Evolutionary conservation across 2,797 vertebrate genomes (phyloP), one percentile per base, ranked within the genome.

Genomic region (Etheostoma nigrum): DNA sequence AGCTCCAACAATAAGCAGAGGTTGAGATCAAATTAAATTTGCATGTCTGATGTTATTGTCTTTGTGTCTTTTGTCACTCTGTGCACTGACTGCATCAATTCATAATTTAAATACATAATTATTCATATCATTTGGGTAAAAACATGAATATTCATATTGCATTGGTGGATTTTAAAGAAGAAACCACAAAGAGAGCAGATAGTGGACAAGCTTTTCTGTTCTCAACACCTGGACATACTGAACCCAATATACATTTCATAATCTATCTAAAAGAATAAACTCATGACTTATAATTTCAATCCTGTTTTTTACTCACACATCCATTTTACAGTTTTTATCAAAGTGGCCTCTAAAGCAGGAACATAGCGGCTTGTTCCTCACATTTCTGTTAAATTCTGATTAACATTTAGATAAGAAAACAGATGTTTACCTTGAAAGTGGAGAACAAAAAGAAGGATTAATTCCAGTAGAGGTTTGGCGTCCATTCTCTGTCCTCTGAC

Each of bases 401-500:
- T 7, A 47, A 45, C 15, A 6, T 18, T 19, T 27, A 4, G 16
- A 52, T 30, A 49, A 48, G 15, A 51, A 19, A 53, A 13, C 13
- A 1, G 23, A 23, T 18, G 5, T 18, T 73, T 63, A 79, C 70
- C 70, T 62, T 47, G 4, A 42, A 57, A 63, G 5, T 68, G 45
- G 57, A 62, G 58, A 25, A 73, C 9, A 21, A 15, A 42, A 12
- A 58, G 21, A 0, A 73, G 16, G n/a, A 49, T 55, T 44, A 55
- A 52, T 9, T 23, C 18, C 33, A 25, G n/a, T 0, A 3, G 3
- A n/a, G 2, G 16, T 40, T 40, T 40, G 36, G 36, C 36, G 36
- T 8, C 10, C 62, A 53, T 75, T 9, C 4, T 64, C 4, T 1
- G 45, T 55, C 1, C 1, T 10, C 36, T 25, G 13, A 13, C 60